A percentile compares a stretch with the other conserved stretches of the same genome.
These are phyloP conservation scores for Cantharis rustica DNA, from an alignment of 2,888 invertebrate species.

Conservation along the genomic window DNA sequence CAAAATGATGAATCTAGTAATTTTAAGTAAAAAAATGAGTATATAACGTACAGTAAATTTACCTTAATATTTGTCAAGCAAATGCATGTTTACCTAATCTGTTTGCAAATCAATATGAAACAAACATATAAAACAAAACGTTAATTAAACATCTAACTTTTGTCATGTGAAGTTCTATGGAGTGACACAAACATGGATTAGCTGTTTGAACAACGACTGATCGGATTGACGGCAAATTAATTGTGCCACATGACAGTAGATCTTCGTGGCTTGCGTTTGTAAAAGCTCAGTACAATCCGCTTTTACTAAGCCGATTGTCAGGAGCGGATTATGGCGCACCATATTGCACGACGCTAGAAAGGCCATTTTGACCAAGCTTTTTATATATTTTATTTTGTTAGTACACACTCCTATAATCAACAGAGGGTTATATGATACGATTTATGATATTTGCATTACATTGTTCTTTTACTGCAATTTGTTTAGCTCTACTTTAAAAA, in stretches of 20 bases:
- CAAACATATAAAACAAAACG: constrained; percentile 24
- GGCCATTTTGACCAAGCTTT: constrained; percentile 32
- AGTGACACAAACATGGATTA: constrained; percentile 53
- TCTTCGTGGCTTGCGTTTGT: constrained; percentile 40
- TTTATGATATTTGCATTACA: constrained; percentile 20
- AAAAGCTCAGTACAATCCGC: constrained; percentile 49
- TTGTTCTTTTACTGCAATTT: constrained; percentile 6
- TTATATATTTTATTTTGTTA: constrained; percentile 5
- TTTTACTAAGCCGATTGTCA: constrained; percentile 50
- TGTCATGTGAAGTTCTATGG: constrained; percentile 33
- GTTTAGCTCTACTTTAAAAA: not conserved
- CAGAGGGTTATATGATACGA: constrained; percentile 16
- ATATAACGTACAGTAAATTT: not conserved
- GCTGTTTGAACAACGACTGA: constrained; percentile 52
- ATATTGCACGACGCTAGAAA: constrained; percentile 34
- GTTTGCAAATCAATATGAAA: not conserved
- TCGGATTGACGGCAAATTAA: constrained; percentile 56
- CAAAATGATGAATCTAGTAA: not conserved
- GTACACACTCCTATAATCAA: constrained; percentile 10
- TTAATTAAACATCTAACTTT: constrained; percentile 45
- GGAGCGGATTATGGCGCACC: constrained; percentile 44
- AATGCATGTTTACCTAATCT: not conserved
- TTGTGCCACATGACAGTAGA: constrained; percentile 52
- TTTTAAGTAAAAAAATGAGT: not conserved
- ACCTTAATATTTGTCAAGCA: not conserved